Percentiles rank a stretch among this genome's conserved stretches.
phyloP scores from a whole-genome alignment of 2,888 invertebrate genomes.

The Tipula lateralis region DNA sequence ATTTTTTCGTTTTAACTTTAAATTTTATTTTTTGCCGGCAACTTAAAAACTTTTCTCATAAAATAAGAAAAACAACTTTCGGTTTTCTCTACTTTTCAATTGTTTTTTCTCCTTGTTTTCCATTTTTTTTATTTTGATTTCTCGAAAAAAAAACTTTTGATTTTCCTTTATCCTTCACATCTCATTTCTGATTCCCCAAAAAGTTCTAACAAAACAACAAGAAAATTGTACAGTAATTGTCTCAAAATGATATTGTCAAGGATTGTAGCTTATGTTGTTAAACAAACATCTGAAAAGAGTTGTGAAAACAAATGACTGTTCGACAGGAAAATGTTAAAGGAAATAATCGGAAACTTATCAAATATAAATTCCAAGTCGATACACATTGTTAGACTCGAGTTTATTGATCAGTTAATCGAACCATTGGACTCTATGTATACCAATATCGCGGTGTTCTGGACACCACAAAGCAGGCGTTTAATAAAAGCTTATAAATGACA shows the following conservation, averaged over 20 bases:
- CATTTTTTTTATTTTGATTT: not conserved
- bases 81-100: not conserved
- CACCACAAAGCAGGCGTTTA: too few relatives aligned
- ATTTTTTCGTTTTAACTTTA: not conserved
- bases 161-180: not conserved
- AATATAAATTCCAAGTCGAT: too few relatives aligned
- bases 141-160: not conserved
- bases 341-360: not conserved
- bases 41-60: conserved; percentile 9
- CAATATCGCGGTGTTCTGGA: too few relatives aligned
- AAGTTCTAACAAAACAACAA: not conserved
- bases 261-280: not conserved
- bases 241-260: not conserved
- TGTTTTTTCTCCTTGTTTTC: not conserved
- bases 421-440: too few relatives aligned
- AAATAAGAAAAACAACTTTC: conserved; percentile 19
- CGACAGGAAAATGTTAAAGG: not conserved
- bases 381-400: too few relatives aligned
- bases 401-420: too few relatives aligned
- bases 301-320: not conserved
- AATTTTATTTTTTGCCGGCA: not conserved
- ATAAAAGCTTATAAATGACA: too few relatives aligned
- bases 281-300: not conserved
- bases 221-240: not conserved
- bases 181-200: not conserved